Base-by-base conservation (phyloP, 2,888 invertebrate genomes). In the Melanostoma scalare region DNA sequence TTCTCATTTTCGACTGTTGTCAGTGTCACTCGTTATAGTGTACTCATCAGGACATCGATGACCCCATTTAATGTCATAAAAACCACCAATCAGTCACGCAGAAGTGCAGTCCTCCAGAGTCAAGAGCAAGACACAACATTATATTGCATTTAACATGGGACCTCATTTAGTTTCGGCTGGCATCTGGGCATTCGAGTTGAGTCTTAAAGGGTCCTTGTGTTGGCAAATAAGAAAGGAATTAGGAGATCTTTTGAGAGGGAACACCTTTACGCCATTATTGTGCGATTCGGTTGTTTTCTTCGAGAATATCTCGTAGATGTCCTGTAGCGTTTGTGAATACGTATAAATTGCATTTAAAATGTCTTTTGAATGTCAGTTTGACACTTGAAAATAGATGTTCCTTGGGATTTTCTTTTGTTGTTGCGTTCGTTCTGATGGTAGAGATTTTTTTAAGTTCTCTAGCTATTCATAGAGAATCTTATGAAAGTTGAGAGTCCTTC, bases 311-410 rank as follows among this genome's bases (percentile, higher is more conserved):
- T 74, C 38, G 48, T 55, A 69, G 63, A 74, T 6, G 61, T 69
- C 75, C 74, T 75, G 48, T 38, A 55, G 72, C 38, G 71, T 9
- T 79, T 50, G 65, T 79, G 86, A 85, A 74, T 81, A 67, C 53
- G 72, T 68, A 86, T 86, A 86, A 86, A 86, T 86, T 86, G 86
- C 86, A 85, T 86, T 86, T 86, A 85, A 86, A 86, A 86, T 86
- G 86, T 86, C 79, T 85, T 20, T 84, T 67, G 79, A 79, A 86
- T 85, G 85, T 86, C 86, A 86, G 86, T 81, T 78, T 86, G 86
- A 86, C 85, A 86, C 86, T 85, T 79, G 86, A 86, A 86, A 86
- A 86, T 86, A 86, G 86, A 85, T 82, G 85, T 82, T 82, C 73
- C 72, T 35, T 40, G 73, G 74, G 81, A 80, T 79, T 79, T 84